Base-by-base conservation (phyloP, 2,888 invertebrate species). In the Nebria salina region DNA sequence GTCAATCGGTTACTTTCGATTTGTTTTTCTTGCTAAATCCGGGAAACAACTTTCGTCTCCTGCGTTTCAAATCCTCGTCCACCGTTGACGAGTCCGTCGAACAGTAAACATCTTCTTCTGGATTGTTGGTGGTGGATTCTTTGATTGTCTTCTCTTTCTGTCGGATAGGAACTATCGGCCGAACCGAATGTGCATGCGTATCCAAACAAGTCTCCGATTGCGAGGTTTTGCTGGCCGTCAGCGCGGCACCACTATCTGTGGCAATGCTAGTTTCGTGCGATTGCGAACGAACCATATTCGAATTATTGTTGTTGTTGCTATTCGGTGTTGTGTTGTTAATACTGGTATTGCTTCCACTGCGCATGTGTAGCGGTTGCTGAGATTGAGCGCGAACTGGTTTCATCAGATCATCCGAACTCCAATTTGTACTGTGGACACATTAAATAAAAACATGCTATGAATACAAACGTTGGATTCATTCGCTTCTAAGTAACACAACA, bases 61-160 rank as follows among this genome's bases (percentile, higher is more conserved):
- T 91, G 82, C 93, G 90, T 65, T 92, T 92, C 20, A 89, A 86
- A 83, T 90, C 93, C 85, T 93, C 93, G 81, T 94, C 94, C 85
- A 93, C 90, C 5, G 93, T 89, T 0, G 94, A 94, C 0, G 94
- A 94, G 86, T 94, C 94, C 0, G 94, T 94, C 1, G 94, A 94
- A 54, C 54, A 54, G 82, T 91, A 90, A 15, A 91, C 89, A 84
- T 94, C 94, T 83, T 94, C 94, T 84, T 94, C 94, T 0, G 90
- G 88, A 0, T 90, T 89, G 0, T 89, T 88, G 83, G 89, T 89
- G 0, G 89, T 87, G 0, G 89, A 89, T 7, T 87, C 85, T 84
- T 86, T 87, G 72, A 88, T 88, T n/a, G 86, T 86, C 82, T 85
- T 84, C 68, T 83, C 84, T 73, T 82, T 82, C 13, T 76, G 42